Evolutionary conservation across 2,888 invertebrate genomes (phyloP), one percentile per base, ranked within the genome.

Genomic region (Camponotus fellah): DNA sequence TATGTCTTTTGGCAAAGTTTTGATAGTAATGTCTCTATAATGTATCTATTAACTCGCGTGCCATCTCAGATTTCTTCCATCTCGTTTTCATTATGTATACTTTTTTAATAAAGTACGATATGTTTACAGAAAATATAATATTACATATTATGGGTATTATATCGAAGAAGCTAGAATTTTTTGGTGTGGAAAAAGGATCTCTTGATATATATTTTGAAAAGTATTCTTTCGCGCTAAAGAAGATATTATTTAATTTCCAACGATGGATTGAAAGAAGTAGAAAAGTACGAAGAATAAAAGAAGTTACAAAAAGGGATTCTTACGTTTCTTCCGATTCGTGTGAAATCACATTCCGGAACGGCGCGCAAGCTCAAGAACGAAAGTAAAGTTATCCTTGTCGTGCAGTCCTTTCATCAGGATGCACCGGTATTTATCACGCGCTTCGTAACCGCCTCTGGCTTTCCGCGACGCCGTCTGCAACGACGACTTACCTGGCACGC

Each of bases 401-500:
- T 34, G 60, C 37, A 37, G 60, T 21, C 60, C 72, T 72, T 72
- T 60, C 79, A 72, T 79, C 74, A 72, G 60, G 46, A 72, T 72
- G 74, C 60, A 46, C 72, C 46, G 26, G 60, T 79, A 60, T 79
- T 79, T 79, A 79, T 46, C 79, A 79, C 74, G 60, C 37, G 46
- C 60, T 21, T 56, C 21, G 72, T 79, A 79, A 72, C 72, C 58
- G 79, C 79, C 58, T 79, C 21, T 46, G 72, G 58, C 58, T 79
- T 34, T 46, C 74, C 79, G 79, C 60, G 82, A 83, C 84, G 81
- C 74, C 53, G 76, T 77, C 68, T 58, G 76, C 72, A 82, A 40
- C 79, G 37, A 37, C 69, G 77, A 69, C 72, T 79, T 72, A 79
- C 66, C 46, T 72, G 75, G 86, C 74, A 53, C 32, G 60, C 72